Base-by-base conservation (phyloP, 1,140 invertebrate species). In the Philotrypesis tridentata region DNA sequence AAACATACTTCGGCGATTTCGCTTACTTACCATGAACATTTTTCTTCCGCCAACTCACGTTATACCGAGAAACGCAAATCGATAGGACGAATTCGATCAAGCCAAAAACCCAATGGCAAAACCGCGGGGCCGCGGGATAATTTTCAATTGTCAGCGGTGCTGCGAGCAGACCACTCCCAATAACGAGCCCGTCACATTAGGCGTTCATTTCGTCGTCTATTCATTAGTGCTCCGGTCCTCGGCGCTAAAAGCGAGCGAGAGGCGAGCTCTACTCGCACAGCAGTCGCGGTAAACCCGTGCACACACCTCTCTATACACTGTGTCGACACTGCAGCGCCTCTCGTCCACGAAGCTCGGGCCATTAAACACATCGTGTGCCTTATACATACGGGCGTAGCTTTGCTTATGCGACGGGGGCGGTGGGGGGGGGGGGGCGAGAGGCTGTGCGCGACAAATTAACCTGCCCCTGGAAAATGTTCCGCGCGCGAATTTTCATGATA, bases 371-470 rank as follows among this genome's bases (percentile, higher is more conserved):
- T 81, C 71, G 82, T 84, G 82, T 84, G 65, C 73, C 82, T 84
- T 76, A 68, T 78, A n/a, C 17, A 43, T 43, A 55, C 48, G 14
- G 68, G 76, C 68, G 75, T 65, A 27, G 63, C 70, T 71, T 23
- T 17, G n/a, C 74, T 21, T 60, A 61, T 84, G 83, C 84, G 86
- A 85, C 85, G 78, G 72, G 84, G 85, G 85, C 79, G 77, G 86
- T 86, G 84, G 78, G 72, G 84, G 85, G 86, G 86, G 84, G 78
- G 72, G 84, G 85, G 85, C 79, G 77, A 84, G 87, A 86, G 67
- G 31, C 83, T 86, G 21, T 55, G 48, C 21, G 84, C 86, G 87
- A 88, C 85, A 88, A 88, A 88, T 88, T 88, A 87, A 86, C 87
- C 82, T 80, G 67, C 25, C 60, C n/a, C 25, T 27, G 25, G 48